Evolutionary conservation across 2,888 invertebrate genomes (phyloP).

Genomic region (Emmelina monodactyla): DNA sequence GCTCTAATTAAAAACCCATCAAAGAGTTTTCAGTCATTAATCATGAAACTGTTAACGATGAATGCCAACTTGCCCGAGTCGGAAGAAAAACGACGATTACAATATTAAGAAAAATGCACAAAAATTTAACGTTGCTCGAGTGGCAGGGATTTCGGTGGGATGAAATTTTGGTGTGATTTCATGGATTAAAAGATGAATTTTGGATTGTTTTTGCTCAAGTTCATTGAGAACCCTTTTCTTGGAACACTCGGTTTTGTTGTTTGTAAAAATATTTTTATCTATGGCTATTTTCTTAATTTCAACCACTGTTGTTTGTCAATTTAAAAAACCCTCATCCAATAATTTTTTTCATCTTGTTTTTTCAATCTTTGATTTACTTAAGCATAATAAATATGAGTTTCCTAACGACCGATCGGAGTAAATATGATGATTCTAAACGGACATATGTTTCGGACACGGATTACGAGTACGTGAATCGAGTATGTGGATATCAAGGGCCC

Average conservation of each 20-base stretch:
- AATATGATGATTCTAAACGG: not conserved
- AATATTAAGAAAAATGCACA: conserved; percentile 59
- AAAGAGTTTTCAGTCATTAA: conserved; percentile 67
- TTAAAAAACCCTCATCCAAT: no score
- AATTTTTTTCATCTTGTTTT: no score
- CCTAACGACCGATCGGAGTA: no score
- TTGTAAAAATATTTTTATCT: no score
- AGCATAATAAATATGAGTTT: no score
- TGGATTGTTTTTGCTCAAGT: conserved; percentile 56
- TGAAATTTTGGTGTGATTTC: conserved; percentile 46
- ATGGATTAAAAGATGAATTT: conserved; percentile 48
- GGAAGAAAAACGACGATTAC: conserved; percentile 53
- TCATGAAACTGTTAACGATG: conserved; percentile 66
- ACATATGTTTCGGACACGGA: conserved; percentile 1
- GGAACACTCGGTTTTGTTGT: no score
- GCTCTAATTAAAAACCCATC: conserved; percentile 68
- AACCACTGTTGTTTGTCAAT: no score
- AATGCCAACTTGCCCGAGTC: conserved; percentile 54
- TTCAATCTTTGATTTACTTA: no score
- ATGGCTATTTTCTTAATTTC: no score
- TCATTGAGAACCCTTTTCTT: no score
- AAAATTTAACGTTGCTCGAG: conserved; percentile 56
- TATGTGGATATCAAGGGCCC: conserved; percentile 32
- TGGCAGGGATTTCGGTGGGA: conserved; percentile 39
- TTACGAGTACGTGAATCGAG: conserved; percentile 25